Base-by-base conservation (phyloP, 1,140 invertebrate species). In the Papilio helenus region DNA sequence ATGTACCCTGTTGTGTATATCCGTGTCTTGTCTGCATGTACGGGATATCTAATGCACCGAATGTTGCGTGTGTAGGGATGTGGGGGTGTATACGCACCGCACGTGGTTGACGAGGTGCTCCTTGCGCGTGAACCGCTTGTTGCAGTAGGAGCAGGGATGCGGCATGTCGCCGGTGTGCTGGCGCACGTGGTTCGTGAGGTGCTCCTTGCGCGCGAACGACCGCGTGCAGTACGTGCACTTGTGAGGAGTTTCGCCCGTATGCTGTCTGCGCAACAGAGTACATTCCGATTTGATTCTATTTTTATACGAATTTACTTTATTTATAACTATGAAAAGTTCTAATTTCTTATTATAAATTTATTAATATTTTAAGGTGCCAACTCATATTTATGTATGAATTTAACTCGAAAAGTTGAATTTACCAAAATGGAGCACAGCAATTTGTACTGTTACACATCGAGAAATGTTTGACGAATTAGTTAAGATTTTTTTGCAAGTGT, bases 191-290 rank as follows among this genome's bases (percentile, higher is more conserved):
- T 90, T 90, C 87, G 88, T 97, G 96, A 96, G 95, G 87, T 96
- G 96, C 92, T 96, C 97, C 96, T 98, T 98, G 87, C 97, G 95
- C 55, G 97, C 97, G 93, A 98, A 98, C 76, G 97, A 97, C 93
- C 98, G 98, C 68, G 97, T 96, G 93, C 98, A 99, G 88, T 97
- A 97, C 86, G 96, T 96, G 94, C 98, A 99, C 92, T 97, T 97
- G 93, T 97, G 97, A 73, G 97, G 97, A 81, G 97, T 97, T 94
- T 99, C 98, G 81, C 97, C 97, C 23, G 97, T 98, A 92, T 98
- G 98, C 89, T 96, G 96, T 90, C 93, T 94, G 93, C 91, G 79
- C 96, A 94, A 84, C 95, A 79, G 96, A 97, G 93, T 97, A 98
- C 79, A 97, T 97, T 94, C 97, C 92, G 92, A 93, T 92, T 93